These are phyloP conservation scores for Aplochiton taeniatus DNA, from an alignment of 2,797 vertebrate species.

Conservation along the genomic window DNA sequence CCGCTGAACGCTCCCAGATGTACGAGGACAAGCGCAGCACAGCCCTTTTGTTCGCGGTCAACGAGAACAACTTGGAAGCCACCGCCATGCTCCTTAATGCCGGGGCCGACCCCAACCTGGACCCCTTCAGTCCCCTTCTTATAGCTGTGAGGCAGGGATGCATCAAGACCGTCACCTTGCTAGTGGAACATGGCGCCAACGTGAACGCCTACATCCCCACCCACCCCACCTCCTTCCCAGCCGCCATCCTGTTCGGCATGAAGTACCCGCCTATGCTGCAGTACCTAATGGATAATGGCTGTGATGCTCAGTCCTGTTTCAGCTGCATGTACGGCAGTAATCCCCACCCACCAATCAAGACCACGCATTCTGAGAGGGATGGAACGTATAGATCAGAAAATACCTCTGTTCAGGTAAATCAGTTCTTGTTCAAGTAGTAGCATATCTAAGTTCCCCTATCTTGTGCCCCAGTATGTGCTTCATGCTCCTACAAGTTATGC, in stretches of 20 bases:
- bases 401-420: constrained; percentile 73
- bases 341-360: constrained; percentile 72
- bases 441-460: too few relatives aligned
- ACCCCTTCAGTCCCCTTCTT: constrained; percentile 85
- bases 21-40: constrained; percentile 86
- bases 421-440: too few relatives aligned
- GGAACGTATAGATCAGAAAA: constrained; percentile 46
- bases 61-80: constrained; percentile 81
- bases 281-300: constrained; percentile 85
- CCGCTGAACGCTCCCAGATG: constrained; percentile 76
- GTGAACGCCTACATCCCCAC: constrained; percentile 81
- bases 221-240: constrained; percentile 84
- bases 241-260: constrained; percentile 84
- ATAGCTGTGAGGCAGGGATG: constrained; percentile 83
- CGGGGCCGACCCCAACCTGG: constrained; percentile 85
- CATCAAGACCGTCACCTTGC: constrained; percentile 78
- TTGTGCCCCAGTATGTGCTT: too few relatives aligned
- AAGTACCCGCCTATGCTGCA: constrained; percentile 82
- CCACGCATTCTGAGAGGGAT: constrained; percentile 33
- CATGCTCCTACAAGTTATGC: too few relatives aligned
- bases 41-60: constrained; percentile 82
- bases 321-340: constrained; percentile 78
- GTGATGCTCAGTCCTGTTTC: constrained; percentile 82
- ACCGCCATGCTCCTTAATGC: constrained; percentile 81
- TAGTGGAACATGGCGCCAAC: constrained; percentile 83